These are phyloP conservation scores for Eupeodes latifasciatus DNA, from an alignment of 2,888 invertebrate genomes.

Conservation along the genomic window DNA sequence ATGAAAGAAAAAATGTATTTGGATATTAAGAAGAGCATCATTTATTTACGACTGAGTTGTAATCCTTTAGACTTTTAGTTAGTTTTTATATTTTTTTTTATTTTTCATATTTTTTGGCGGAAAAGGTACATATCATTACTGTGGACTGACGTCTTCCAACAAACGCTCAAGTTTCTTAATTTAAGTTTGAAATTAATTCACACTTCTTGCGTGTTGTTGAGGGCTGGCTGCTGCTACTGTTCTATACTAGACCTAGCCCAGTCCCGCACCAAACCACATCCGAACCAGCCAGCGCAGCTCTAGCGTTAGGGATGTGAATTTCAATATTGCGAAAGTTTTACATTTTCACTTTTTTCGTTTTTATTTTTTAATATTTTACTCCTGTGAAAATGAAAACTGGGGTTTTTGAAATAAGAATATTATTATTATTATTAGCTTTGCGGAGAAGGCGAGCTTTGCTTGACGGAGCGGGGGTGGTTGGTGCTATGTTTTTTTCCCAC, in stretches of 20 bases:
- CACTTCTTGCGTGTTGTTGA: constrained; percentile 60
- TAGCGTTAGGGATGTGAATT: constrained; percentile 54
- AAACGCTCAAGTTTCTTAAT: constrained; percentile 74
- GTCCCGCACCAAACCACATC: not conserved
- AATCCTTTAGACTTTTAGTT: too few species aligned
- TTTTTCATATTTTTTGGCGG: constrained; percentile 14
- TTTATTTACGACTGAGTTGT: too few species aligned
- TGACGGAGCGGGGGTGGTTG: not conserved
- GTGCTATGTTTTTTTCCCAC: not conserved
- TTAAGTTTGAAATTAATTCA: constrained; percentile 76
- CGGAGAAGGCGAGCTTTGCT: not conserved
- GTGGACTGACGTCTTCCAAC: constrained; percentile 53
- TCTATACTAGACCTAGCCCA: not conserved
- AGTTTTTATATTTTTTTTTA: constrained; percentile 5
- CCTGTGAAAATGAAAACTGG: constrained; percentile 22
- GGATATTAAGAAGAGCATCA: too few species aligned
- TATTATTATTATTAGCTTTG: constrained; percentile 40
- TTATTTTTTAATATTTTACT: constrained; percentile 4
- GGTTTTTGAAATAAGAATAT: constrained; percentile 41
- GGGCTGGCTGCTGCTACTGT: not conserved
- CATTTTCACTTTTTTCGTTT: not conserved
- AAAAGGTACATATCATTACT: constrained; percentile 65
- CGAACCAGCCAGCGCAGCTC: not conserved
- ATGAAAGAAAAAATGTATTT: too few species aligned
- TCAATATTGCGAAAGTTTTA: constrained; percentile 69